phyloP scores from a whole-genome alignment of 2,888 invertebrate genomes.

The Esperia sulphurella region DNA sequence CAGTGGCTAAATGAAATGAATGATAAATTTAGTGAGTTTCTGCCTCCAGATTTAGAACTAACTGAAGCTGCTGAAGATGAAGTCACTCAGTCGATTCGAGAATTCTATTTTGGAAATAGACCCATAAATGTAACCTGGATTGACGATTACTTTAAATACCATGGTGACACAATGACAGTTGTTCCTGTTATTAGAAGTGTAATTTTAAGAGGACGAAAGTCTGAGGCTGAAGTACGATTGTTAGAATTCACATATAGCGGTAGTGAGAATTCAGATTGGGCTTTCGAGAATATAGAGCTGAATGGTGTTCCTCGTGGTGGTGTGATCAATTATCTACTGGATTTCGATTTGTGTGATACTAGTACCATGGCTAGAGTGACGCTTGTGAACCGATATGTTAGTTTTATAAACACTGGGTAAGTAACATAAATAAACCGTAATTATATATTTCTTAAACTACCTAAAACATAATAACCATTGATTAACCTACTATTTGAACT shows the following conservation, averaged over 20 bases:
- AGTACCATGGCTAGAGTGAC: slow-evolving; percentile 30
- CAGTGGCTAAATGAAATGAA: slow-evolving; percentile 54
- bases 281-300: slow-evolving; percentile 42
- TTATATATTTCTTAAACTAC: too few species aligned
- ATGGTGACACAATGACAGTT: slow-evolving; percentile 55
- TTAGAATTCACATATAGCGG: slow-evolving; percentile 57
- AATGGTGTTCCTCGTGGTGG: slow-evolving; percentile 56
- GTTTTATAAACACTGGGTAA: slow-evolving; percentile 57
- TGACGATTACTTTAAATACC: slow-evolving; percentile 55
- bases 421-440: too few species aligned
- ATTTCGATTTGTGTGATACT: slow-evolving; percentile 37
- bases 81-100: slow-evolving; percentile 33
- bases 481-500: too few species aligned
- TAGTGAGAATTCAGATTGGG: slow-evolving; percentile 48
- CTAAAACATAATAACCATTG: too few species aligned
- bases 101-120: slow-evolving; percentile 48
- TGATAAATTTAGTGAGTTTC: slow-evolving; percentile 49
- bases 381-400: slow-evolving; percentile 36
- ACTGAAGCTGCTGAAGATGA: slow-evolving; percentile 26
- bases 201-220: slow-evolving; percentile 45
- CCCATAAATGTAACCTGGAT: slow-evolving; percentile 43
- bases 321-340: slow-evolving; percentile 55
- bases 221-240: slow-evolving; percentile 42
- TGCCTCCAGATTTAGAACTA: slow-evolving; percentile 51
- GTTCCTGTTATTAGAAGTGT: slow-evolving; percentile 50